Evolutionary conservation across 1,140 invertebrate genomes (phyloP).

Genomic region (Mizuhopecten yessoensis): DNA sequence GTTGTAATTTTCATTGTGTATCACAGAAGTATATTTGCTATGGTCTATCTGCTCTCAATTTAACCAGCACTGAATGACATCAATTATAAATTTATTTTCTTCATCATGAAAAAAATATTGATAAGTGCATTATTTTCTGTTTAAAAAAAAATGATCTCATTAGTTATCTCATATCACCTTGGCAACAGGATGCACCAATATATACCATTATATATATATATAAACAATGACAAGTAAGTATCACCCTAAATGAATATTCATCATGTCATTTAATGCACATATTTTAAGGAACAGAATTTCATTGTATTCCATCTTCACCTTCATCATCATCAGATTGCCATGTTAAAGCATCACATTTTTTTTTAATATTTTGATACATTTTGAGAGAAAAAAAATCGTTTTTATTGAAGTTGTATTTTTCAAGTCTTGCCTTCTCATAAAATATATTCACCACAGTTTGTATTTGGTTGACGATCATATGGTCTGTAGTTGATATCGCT

Average conservation of each 20-base stretch:
- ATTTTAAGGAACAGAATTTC: conserved; percentile 1
- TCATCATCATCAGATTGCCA: not conserved
- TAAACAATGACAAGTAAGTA: not conserved
- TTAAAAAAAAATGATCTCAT: conserved; percentile 30
- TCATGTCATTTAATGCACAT: not conserved
- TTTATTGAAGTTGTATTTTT: not conserved
- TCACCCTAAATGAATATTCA: conserved; percentile 12
- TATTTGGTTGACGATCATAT: not conserved
- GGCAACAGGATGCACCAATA: conserved; percentile 10
- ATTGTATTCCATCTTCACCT: not conserved
- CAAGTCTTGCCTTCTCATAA: conserved; percentile 12
- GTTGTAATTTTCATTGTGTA: too few relatives aligned
- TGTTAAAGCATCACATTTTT: not conserved
- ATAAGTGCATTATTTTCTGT: not conserved
- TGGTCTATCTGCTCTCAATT: too few relatives aligned
- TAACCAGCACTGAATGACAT: too few relatives aligned
- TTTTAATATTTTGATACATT: conserved; percentile 34
- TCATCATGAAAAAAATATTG: not conserved
- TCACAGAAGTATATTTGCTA: too few relatives aligned
- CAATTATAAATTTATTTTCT: too few relatives aligned
- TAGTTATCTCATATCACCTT: conserved; percentile 16
- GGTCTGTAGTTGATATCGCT: not conserved
- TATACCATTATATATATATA: not conserved
- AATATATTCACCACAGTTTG: not conserved
- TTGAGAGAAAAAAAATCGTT: not conserved